phyloP scores from a whole-genome alignment of 2,113 vertebrate species.

The Mustela nigripes region DNA sequence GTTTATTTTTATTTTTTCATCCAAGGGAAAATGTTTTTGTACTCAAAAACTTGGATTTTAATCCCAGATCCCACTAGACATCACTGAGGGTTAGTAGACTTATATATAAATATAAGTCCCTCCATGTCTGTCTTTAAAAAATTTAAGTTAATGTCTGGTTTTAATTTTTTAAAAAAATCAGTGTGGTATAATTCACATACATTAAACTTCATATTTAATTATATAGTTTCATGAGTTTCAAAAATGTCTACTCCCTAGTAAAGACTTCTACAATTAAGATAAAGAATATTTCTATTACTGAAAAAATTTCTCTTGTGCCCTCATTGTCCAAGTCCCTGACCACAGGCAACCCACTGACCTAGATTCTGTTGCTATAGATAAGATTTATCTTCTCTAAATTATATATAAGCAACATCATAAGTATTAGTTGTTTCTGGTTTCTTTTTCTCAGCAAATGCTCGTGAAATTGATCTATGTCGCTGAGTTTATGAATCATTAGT shows the following conservation, averaged over 20 bases:
- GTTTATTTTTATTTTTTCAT: neutral
- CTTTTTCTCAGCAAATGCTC: neutral
- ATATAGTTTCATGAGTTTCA: neutral
- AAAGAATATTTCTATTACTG: neutral
- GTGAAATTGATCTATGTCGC: neutral
- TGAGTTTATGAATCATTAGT: neutral
- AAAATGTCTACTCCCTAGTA: neutral
- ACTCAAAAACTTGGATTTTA: neutral
- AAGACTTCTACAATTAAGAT: neutral
- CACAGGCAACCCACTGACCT: neutral
- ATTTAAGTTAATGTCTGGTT: neutral
- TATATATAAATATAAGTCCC: neutral
- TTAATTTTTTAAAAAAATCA: neutral
- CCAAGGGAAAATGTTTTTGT: neutral
- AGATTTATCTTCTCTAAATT: neutral
- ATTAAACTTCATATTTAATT: neutral
- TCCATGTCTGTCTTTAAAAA: neutral
- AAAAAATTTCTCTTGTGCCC: neutral
- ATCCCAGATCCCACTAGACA: neutral
- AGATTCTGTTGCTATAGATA: neutral
- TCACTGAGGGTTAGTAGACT: neutral
- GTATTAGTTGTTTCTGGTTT: neutral
- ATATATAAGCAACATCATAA: neutral
- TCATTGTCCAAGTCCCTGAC: neutral
- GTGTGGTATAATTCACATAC: neutral